These are phyloP conservation scores for Scarus forsteni DNA, from an alignment of 2,797 vertebrate genomes.

Conservation along the genomic window DNA sequence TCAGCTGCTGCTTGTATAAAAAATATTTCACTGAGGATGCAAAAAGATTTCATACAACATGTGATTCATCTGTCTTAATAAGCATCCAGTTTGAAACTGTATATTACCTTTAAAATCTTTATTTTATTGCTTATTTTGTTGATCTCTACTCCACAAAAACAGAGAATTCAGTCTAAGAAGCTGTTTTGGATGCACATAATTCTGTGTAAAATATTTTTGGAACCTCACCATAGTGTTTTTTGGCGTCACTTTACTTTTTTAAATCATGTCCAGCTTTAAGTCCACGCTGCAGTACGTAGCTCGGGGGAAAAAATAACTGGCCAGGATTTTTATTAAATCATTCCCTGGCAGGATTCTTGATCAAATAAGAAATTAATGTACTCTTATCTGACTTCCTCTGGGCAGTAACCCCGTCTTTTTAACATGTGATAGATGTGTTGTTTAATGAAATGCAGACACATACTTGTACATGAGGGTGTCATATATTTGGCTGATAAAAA, in stretches of 20 bases:
- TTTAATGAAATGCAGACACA: conserved; percentile 30
- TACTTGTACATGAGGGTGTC: conserved; percentile 26
- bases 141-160: background rate
- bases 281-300: conserved; percentile 14
- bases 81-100: conserved; percentile 1
- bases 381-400: conserved; percentile 32
- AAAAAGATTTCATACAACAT: no score
- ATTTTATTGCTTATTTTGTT: conserved; percentile 6
- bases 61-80: no score
- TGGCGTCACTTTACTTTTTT: conserved; percentile 26
- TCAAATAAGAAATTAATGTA: conserved; percentile 40
- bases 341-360: conserved; percentile 41
- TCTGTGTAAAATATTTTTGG: conserved; percentile 21
- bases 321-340: conserved; percentile 38
- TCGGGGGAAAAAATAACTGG: conserved; percentile 9
- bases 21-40: no score
- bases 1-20: no score
- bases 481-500: conserved; percentile 38
- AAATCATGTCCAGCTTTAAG: conserved; percentile 22
- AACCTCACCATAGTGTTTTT: conserved; percentile 20
- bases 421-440: conserved; percentile 38
- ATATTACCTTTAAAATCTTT: conserved; percentile 8
- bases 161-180: background rate
- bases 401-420: conserved; percentile 14
- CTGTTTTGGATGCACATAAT: conserved; percentile 19